Evolutionary conservation across 2,797 vertebrate genomes (phyloP).

Genomic region (Oreonectes daqikongensis): DNA sequence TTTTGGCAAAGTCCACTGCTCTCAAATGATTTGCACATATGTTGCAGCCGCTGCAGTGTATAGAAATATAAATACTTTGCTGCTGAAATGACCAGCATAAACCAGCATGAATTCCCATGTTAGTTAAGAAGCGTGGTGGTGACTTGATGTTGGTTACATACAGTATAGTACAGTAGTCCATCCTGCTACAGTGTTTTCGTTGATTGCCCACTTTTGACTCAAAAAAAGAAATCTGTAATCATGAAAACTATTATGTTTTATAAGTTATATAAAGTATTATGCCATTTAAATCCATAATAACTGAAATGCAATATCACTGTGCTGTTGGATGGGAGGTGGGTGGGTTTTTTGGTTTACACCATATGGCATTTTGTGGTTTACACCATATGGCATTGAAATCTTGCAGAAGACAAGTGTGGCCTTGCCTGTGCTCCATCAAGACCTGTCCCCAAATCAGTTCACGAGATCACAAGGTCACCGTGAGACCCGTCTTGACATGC

Average conservation of each 20-base stretch:
- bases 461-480: constrained; percentile 60
- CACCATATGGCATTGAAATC: constrained; percentile 61
- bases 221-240: constrained; percentile 29
- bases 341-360: constrained; percentile 57
- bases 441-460: constrained; percentile 39
- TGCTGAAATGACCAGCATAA: not conserved
- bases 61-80: constrained; percentile 60
- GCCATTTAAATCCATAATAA: not conserved
- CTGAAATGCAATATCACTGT: constrained; percentile 59
- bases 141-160: not conserved
- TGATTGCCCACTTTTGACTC: no score
- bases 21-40: constrained; percentile 15
- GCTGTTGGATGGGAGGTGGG: constrained; percentile 51
- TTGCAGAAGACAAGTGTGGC: constrained; percentile 53
- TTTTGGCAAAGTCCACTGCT: constrained; percentile 1
- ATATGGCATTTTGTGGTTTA: no score
- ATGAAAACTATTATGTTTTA: constrained; percentile 41
- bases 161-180: no score
- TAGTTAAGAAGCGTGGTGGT: not conserved
- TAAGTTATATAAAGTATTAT: no score
- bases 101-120: not conserved
- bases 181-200: no score
- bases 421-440: constrained; percentile 51
- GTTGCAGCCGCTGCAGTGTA: constrained; percentile 59
- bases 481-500: constrained; percentile 55